Conservation (phyloP, 2,888 invertebrate species). For the Ganaspis brasiliensis region DNA sequence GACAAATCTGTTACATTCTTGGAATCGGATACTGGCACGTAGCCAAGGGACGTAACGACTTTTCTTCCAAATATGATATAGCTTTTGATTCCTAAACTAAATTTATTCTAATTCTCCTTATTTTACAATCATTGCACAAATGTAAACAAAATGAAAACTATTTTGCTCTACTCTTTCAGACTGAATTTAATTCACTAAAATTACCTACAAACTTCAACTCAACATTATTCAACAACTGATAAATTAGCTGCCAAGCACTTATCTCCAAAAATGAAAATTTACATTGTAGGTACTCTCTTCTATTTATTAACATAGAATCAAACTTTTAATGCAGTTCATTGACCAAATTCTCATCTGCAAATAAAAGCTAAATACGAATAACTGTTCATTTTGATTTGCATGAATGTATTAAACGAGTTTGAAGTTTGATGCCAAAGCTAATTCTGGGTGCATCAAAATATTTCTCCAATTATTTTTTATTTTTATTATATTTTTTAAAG, state of each 20-base stretch:
- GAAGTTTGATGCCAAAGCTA: too few species aligned
- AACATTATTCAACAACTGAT: not conserved
- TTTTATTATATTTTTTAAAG: too few species aligned
- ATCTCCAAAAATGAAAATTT: conserved; percentile 15
- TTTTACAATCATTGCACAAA: conserved; percentile 45
- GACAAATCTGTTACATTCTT: conserved; percentile 78
- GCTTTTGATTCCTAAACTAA: conserved; percentile 60
- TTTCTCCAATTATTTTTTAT: too few species aligned
- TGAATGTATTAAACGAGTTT: too few species aligned
- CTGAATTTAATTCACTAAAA: conserved; percentile 31
- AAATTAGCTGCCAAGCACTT: conserved; percentile 18
- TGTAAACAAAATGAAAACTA: not conserved
- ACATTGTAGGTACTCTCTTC: not conserved
- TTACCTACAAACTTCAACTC: conserved; percentile 39
- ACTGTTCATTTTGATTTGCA: too few species aligned
- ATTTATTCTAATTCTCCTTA: conserved; percentile 57
- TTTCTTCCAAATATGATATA: conserved; percentile 75
- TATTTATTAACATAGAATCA: not conserved
- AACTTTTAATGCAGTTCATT: not conserved
- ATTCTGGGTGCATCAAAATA: too few species aligned
- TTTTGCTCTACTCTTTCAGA: conserved; percentile 1
- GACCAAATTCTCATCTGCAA: too few species aligned
- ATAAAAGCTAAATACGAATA: too few species aligned
- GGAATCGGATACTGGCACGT: conserved; percentile 74
- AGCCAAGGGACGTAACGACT: conserved; percentile 75